Evolutionary conservation across 1,140 invertebrate species (phyloP), one percentile per base, ranked within the genome.

Genomic region (Cepaea nemoralis): DNA sequence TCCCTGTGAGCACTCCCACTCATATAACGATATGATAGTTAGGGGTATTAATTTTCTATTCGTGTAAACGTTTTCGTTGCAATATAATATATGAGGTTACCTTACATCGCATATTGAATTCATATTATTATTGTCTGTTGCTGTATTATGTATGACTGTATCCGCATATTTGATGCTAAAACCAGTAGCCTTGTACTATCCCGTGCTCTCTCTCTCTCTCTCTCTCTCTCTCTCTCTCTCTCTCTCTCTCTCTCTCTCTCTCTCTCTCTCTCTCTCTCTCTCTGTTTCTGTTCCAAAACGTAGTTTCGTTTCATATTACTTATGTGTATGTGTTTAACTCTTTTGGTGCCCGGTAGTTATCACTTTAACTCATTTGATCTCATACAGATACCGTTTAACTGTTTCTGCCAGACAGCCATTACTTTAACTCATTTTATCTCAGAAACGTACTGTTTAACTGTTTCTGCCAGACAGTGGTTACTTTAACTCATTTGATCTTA

Each of bases 201-300:
- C 66, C 66, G 14, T 12, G 19, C 33, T n/a, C n/a, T n/a, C n/a
- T n/a, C n/a, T n/a, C n/a, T n/a, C n/a, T n/a, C n/a, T n/a, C n/a
- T n/a, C n/a, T 14, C 14, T 69, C 27, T 31, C 33, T 31, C 27
- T 31, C 27, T 31, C 66, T 31, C 66, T 31, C 66, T 31, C 66
- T 31, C 66, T 31, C 66, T 69, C 66, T 69, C 66, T 69, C 66
- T 69, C 66, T 69, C 66, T 69, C 66, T 69, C 66, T 55, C 66
- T 69, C 66, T 69, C 66, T 69, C 66, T 69, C 27, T 31, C 66
- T 69, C 66, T 69, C 66, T 69, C 66, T 69, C 66, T 69, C 66
- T 69, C 27, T 69, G 16, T 69, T 31, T 69, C 66, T 69, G 16
- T 69, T 31, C 33, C 66, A 33, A 12, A 14, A 14, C 66, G 14